Base-by-base conservation (phyloP, 2,888 invertebrate species). In the Prosopocoilus inquinatus region DNA sequence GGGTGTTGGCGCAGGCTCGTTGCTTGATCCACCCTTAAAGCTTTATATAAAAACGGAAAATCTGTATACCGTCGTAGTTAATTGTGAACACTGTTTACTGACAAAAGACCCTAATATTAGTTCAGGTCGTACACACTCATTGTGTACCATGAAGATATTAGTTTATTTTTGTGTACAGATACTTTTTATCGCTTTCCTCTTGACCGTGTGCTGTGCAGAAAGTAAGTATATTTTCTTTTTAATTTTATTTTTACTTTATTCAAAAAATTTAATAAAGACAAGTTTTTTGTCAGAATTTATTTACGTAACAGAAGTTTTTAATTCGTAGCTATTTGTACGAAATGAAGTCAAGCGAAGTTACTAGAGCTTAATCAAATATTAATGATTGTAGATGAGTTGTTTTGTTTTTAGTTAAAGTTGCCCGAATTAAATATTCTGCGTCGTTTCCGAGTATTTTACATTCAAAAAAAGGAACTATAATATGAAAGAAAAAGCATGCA, bases 1-100 rank as follows among this genome's bases (percentile, higher is more conserved):
- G 34, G 48, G 43, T 53, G 47, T 47, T 36, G 41, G 53, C 53
- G 53, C 53, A 53, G 41, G 41, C 16, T 16, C 12, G 41, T 15
- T 15, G 41, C 16, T 13, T 47, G 47, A 47, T 32, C 53, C 47
- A 43, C 47, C 47, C 46, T 36, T 45, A 51, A 32, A 50, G 43
- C 43, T 46, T 35, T 47, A 41, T 53, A 53, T 53, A 53, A 53
- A 53, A 53, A 53, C 47, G 28, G 41, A 41, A 35, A 20, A 53
- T 47, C 47, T 47, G 41, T 53, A 41, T 53, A 43, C 47, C 33
- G 43, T 39, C 35, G 47, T 53, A 53, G 53, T 53, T 33, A 47
- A 53, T 43, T 47, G 43, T 41, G 47, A 53, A 53, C 53, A 53
- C 47, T 53, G 53, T 53, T 53, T 53, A 47, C 47, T 47, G 47